Evolutionary conservation across 37 sponge, comb jelly and placozoan genomes (phyloP).

Genomic region (Crambe crambe): DNA sequence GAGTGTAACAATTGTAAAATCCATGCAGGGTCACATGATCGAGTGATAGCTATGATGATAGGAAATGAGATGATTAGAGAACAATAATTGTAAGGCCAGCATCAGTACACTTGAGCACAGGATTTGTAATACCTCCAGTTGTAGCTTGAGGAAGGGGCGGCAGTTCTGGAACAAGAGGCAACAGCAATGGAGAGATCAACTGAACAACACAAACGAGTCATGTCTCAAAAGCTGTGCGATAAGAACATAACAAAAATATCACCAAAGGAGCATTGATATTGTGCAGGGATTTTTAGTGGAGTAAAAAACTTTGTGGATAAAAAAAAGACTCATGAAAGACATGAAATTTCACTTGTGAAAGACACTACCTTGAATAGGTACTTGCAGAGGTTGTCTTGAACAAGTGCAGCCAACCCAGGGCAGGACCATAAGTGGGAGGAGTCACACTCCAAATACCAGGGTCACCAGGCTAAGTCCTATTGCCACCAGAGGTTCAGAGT

Average conservation of each 20-base stretch:
- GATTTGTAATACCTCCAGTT: slow-evolving; percentile 95
- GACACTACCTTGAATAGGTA: slow-evolving; percentile 75
- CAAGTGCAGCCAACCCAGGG: slow-evolving; percentile 55
- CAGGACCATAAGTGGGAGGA: slow-evolving; percentile 51
- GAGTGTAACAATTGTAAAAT: too few species aligned
- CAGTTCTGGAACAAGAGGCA: slow-evolving; percentile 71
- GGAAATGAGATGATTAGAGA: too few species aligned
- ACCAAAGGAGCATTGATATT: too few species aligned
- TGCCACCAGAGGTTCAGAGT: slow-evolving; percentile 65
- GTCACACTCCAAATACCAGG: slow-evolving; percentile 82
- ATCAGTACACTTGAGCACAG: too few species aligned
- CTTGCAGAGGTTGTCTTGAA: slow-evolving; percentile 79
- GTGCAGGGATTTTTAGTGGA: too few species aligned
- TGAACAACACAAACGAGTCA: slow-evolving; percentile 71
- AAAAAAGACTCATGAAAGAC: too few species aligned
- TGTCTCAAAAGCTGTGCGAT: slow-evolving; percentile 58
- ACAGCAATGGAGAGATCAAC: slow-evolving; percentile 61
- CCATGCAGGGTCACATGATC: too few species aligned
- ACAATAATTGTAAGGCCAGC: too few species aligned
- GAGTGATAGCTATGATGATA: too few species aligned
- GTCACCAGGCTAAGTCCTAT: slow-evolving; percentile 87
- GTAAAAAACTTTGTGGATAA: too few species aligned
- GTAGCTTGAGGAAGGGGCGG: slow-evolving; percentile 75
- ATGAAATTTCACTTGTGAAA: too few species aligned
- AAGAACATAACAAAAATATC: neutral